A percentile compares a stretch with the other conserved stretches of the same genome.
Conservation (phyloP, 2,888 invertebrate species). For the Ecliptopera silaceata region DNA sequence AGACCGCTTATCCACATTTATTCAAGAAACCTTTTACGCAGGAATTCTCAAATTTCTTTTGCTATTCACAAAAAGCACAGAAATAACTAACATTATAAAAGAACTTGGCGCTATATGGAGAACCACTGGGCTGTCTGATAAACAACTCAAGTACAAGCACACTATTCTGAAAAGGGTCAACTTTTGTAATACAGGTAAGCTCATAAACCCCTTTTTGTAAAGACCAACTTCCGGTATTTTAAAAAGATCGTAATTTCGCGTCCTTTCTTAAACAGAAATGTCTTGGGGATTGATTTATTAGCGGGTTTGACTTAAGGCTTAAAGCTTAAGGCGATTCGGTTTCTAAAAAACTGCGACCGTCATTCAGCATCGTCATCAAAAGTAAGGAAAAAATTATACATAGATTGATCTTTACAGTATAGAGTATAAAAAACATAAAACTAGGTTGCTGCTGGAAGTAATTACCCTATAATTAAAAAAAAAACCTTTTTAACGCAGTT, state of each 20-base stretch:
- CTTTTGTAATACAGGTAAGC: slow-evolving; percentile 39
- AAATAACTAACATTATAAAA: slow-evolving; percentile 38
- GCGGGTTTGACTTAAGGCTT: neutral
- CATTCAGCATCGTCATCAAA: no score
- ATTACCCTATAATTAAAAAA: no score
- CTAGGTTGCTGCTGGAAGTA: no score
- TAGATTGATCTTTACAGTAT: no score
- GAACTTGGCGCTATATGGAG: slow-evolving; percentile 46
- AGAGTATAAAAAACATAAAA: no score
- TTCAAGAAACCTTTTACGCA: slow-evolving; percentile 28
- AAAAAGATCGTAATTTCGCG: neutral
- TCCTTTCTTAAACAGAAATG: neutral
- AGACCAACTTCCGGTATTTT: neutral
- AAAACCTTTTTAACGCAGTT: no score
- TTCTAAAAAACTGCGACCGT: neutral
- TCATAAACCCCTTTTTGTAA: slow-evolving; percentile 10
- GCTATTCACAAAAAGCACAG: slow-evolving; percentile 32
- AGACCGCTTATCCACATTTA: no score
- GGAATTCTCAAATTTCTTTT: slow-evolving; percentile 38
- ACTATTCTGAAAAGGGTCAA: slow-evolving; percentile 33
- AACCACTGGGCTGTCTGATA: slow-evolving; percentile 28
- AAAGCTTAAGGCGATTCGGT: neutral
- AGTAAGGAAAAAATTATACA: no score
- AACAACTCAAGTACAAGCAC: slow-evolving; percentile 36
- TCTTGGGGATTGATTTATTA: neutral